These are phyloP conservation scores for Phanerotoma sp. DNA, from an alignment of 2,888 invertebrate genomes.

Conservation along the genomic window DNA sequence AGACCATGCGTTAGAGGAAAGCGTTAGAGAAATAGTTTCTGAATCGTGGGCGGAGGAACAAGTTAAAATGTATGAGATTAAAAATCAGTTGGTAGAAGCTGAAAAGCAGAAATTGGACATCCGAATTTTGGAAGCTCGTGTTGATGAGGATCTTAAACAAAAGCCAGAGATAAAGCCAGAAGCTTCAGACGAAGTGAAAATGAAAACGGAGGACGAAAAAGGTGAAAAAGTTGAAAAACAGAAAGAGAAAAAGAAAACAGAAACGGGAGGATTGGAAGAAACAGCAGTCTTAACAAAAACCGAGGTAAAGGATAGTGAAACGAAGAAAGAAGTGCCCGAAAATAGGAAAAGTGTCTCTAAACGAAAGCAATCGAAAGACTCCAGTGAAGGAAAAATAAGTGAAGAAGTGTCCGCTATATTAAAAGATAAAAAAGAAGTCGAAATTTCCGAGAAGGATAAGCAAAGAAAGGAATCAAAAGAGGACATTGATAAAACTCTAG, in stretches of 20 bases:
- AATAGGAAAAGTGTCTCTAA: no score
- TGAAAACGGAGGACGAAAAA: conserved; percentile 50
- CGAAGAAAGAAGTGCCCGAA: no score
- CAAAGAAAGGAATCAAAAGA: conserved; percentile 34
- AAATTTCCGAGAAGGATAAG: no score
- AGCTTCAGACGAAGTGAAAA: conserved; percentile 28
- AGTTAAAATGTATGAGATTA: conserved; percentile 5
- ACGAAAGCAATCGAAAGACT: no score
- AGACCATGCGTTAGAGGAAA: conserved; percentile 14
- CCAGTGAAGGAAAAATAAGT: no score
- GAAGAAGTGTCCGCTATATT: no score
- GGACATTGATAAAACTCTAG: conserved; percentile 11
- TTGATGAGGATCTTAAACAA: conserved; percentile 30
- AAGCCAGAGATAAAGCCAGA: conserved; percentile 42
- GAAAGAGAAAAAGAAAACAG: conserved; percentile 42
- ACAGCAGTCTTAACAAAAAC: no score
- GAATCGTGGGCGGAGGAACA: conserved; percentile 13
- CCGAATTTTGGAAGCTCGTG: not conserved
- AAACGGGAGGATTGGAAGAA: conserved; percentile 25
- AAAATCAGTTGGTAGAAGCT: not conserved
- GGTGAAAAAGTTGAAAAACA: conserved; percentile 43
- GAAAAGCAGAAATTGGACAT: not conserved
- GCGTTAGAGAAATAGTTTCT: conserved; percentile 12
- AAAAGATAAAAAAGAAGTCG: conserved; percentile 29
- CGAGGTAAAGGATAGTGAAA: no score